Evolutionary conservation across 2,797 vertebrate species (phyloP), one percentile per base, ranked within the genome.

Genomic region (Garrulus glandarius): DNA sequence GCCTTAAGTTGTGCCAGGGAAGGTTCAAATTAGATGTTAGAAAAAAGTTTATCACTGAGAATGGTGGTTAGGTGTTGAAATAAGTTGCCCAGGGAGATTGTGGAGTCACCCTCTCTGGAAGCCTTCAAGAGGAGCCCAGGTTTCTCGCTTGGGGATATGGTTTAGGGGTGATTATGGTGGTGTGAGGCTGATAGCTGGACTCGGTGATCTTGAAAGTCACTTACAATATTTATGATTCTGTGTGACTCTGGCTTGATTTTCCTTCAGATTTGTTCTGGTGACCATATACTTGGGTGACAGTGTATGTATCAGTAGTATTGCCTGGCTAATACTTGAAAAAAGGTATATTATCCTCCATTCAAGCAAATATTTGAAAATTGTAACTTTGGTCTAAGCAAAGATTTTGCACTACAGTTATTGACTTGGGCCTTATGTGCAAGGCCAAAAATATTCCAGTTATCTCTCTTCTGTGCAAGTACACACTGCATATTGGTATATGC

Each of bases 91-190:
- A 16, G 7, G 5, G 8, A 11, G 12, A 7, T 29, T 36, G 11
- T 23, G 43, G 47, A 69, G 22, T 43, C 26, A n/a, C 9, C 7
- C 2, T 47, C 11, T 55, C 19, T 43, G 32, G 5, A 53, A 61
- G 15, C 0, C 1, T 9, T 37, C 32, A 37, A 20, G 49, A 55
- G 6, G 9, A 36, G 9, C 7, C 26, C 37, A 29, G 13, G 13
- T 69, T 53, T 56, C 9, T 9, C 23, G 3, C 5, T 24, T 2
- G 2, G 16, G 20, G 5, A 24, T n/a, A 4, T 21, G 12, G 32
- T 32, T 68, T 29, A n/a, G 23, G 16, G 16, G 5, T 20, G 11
- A 29, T 56, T 26, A 24, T 56, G 11, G 13, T 22, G 11, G 4
- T 56, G 23, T 1, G 1, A 43, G 10, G 11, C 21, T 76, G 56